Percentiles rank a stretch among this genome's conserved stretches.
phyloP scores from a whole-genome alignment of 2,797 vertebrate species.

The Channallabes apus region DNA sequence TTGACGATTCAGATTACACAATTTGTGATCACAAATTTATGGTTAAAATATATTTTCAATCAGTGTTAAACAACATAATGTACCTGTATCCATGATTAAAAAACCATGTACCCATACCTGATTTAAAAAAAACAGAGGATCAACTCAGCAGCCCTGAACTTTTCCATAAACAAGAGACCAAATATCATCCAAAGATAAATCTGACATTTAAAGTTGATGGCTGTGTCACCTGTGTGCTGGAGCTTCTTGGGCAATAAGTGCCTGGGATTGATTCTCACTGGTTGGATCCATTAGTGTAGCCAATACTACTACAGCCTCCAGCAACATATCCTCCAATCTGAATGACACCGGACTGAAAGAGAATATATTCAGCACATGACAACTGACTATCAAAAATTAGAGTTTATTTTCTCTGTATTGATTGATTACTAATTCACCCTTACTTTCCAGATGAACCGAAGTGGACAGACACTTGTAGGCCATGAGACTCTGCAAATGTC shows the following conservation, averaged over 20 bases:
- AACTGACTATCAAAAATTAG: not conserved
- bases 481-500: conserved; percentile 81
- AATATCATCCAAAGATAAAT: not conserved
- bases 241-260: conserved; percentile 16
- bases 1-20: not conserved
- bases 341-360: conserved; percentile 83
- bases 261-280: conserved; percentile 62
- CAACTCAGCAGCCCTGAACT: not conserved
- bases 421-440: conserved; percentile 48
- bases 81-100: too few species aligned
- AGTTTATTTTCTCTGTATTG: not conserved
- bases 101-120: not conserved
- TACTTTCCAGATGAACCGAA: conserved; percentile 85
- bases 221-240: conserved; percentile 61
- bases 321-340: conserved; percentile 78
- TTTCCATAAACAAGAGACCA: not conserved
- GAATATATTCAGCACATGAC: conserved; percentile 23
- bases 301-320: conserved; percentile 86
- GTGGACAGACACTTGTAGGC: conserved; percentile 76
- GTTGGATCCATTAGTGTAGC: conserved; percentile 78
- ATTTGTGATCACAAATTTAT: not conserved
- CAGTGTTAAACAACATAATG: too few species aligned
- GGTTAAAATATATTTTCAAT: not conserved
- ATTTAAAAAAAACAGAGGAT: not conserved
- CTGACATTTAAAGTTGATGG: conserved; percentile 11